Conservation (phyloP, 2,888 invertebrate species). For the Pedicia rivosa region DNA sequence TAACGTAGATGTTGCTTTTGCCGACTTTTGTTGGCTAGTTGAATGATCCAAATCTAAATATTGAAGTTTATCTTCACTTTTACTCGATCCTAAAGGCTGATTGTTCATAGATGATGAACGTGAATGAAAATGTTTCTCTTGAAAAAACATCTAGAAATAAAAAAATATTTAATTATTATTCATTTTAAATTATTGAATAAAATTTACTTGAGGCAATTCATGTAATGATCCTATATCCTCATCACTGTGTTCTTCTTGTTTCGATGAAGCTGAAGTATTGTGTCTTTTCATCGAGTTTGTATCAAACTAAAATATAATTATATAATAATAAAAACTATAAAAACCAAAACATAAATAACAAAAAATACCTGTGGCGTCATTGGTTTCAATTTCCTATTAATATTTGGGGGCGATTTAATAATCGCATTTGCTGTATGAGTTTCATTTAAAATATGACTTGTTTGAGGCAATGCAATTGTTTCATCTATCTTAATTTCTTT, state of each 20-base stretch:
- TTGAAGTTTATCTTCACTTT: constrained; percentile 36
- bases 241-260: constrained; percentile 6
- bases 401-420: constrained; percentile 37
- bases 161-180: no score
- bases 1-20: constrained; percentile 7
- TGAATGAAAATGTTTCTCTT: no score
- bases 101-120: no score
- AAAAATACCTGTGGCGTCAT: constrained; percentile 31
- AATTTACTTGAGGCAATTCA: constrained; percentile 6
- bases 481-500: constrained; percentile 14
- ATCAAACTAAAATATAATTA: constrained; percentile 11
- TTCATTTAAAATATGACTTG: no score
- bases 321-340: not conserved
- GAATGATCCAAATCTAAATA: constrained; percentile 69
- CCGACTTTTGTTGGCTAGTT: constrained; percentile 11
- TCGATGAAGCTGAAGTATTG: constrained; percentile 17
- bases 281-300: constrained; percentile 18
- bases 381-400: constrained; percentile 46
- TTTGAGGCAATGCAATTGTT: no score
- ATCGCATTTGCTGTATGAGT: no score
- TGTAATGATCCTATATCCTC: not conserved
- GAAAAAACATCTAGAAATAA: no score
- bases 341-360: not conserved
- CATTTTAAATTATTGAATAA: not conserved
- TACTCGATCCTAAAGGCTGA: no score